Base-by-base conservation (phyloP, 2,888 invertebrate species). In the Tupiocoris notatus region DNA sequence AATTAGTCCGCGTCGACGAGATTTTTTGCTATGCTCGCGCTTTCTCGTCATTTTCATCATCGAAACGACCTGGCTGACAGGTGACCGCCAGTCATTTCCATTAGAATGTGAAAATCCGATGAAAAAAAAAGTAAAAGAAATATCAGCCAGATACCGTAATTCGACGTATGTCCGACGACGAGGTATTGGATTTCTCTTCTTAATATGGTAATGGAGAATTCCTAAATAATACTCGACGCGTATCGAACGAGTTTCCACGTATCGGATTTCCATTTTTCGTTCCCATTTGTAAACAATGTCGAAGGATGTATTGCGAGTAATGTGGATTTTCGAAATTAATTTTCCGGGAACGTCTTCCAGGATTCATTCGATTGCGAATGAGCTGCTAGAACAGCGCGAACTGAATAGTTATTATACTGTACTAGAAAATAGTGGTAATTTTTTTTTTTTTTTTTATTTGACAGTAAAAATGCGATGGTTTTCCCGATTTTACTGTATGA, bases 131-230 rank as follows among this genome's bases (percentile, higher is more conserved):
- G 6, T 39, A 39, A 39, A 12, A 12, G 39, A 39, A 7, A 39
- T 12, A 39, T 39, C 39, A 39, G 39, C 39, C 39, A 12, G 39
- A 39, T 39, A 39, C 12, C 39, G 39, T 39, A 39, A 39, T 39
- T 39, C 39, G 39, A 39, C 39, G 39, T 39, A 39, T 39, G 39
- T 39, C 39, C 39, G 39, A 39, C 39, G 39, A 39, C 39, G 65
- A 39, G 65, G 17, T 39, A 39, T 65, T 18, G 65, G 65, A 65
- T 65, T 25, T 39, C 25, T 65, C 65, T 65, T 39, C 65, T 65
- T 65, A 65, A 65, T 65, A 65, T 65, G 65, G 65, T 65, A 65
- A 65, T 65, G 65, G 16, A 23, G 21, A 63, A 65, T 65, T 65
- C 65, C 39, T 65, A 65, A 65, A 39, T 65, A 65, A 65, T 39